Conservation (phyloP, 2,113 vertebrate species). For the Candoia aspera region DNA sequence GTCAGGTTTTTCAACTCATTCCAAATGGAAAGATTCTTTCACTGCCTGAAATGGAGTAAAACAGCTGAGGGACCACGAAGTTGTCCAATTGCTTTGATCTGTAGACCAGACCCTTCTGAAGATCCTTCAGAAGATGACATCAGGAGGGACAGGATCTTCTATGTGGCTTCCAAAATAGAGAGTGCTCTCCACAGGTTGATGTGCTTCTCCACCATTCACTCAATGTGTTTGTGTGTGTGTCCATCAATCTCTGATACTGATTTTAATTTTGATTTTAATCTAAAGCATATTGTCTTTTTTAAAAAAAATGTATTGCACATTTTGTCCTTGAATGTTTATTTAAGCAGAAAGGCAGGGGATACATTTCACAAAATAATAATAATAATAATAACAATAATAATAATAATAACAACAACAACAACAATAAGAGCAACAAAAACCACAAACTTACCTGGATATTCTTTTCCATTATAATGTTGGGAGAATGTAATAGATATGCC, state of each 20-base stretch:
- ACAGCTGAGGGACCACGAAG: background rate
- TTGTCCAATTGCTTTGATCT: background rate
- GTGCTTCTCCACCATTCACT: background rate
- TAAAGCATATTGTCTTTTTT: background rate
- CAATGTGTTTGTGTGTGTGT: background rate
- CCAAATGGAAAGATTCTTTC: background rate
- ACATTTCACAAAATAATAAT: background rate
- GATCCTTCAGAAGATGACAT: background rate
- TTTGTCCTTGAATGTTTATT: background rate
- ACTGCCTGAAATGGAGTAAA: conserved; percentile 17
- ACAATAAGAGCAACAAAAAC: background rate
- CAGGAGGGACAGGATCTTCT: background rate
- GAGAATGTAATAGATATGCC: background rate
- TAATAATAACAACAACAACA: too few relatives aligned
- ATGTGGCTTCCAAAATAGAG: background rate
- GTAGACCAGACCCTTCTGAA: background rate
- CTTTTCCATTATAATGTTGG: background rate
- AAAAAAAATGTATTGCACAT: background rate
- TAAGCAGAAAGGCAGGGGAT: too few relatives aligned
- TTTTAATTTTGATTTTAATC: background rate
- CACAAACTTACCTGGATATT: background rate
- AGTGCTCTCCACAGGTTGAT: background rate
- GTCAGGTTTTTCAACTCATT: conserved; percentile 24
- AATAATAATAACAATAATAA: background rate
- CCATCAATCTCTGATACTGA: background rate